phyloP scores from a whole-genome alignment of 2,113 vertebrate species.

The Lepisosteus osseus region DNA sequence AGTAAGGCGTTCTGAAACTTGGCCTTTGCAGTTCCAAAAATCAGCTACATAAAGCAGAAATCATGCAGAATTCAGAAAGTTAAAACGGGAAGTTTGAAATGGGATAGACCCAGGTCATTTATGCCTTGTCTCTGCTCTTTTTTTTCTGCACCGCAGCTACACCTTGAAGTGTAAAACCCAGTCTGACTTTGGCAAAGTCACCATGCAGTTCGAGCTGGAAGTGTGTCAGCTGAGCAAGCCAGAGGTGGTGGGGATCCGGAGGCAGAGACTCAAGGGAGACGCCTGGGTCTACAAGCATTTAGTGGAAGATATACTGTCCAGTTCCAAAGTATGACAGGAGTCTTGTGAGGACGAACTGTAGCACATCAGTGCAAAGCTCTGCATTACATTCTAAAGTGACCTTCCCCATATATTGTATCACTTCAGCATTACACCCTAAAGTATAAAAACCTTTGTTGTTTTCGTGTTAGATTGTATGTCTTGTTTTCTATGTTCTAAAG shows the following conservation, averaged over 20 bases:
- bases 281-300: constrained; percentile 95
- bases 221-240: constrained; percentile 81
- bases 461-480: not conserved
- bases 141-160: constrained; percentile 64
- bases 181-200: constrained; percentile 85
- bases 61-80: no score
- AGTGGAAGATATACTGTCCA: constrained; percentile 84
- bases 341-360: not conserved
- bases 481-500: not conserved
- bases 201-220: constrained; percentile 89
- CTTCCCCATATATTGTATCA: not conserved
- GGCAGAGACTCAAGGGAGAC: constrained; percentile 88
- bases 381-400: not conserved
- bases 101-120: no score
- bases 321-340: constrained; percentile 64
- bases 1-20: no score
- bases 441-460: not conserved
- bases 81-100: no score
- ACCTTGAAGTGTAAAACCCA: constrained; percentile 82
- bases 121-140: not conserved
- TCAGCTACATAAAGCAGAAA: no score
- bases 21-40: no score
- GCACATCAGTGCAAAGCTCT: not conserved
- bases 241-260: constrained; percentile 76
- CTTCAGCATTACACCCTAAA: not conserved